Evolutionary conservation across 64 coral and sea anemone genomes (phyloP), one percentile per base, ranked within the genome.

Genomic region (Exaiptasia diaphana): DNA sequence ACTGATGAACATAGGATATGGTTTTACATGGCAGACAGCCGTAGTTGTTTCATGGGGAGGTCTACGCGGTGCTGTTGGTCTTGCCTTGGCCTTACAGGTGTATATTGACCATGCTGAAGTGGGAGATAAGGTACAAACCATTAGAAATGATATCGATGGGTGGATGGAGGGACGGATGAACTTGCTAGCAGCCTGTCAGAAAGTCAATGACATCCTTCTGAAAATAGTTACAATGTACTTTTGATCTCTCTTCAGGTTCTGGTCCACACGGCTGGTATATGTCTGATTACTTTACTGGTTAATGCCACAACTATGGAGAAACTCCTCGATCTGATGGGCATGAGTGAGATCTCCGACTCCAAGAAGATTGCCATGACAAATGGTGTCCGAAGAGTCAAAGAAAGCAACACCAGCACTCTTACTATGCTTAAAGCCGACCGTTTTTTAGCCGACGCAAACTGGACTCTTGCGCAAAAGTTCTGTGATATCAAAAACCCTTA

Each of bases 301-400:
- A 99, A 99, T 42, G 95, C 95, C 14, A 99, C 95, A 27, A 99
- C 95, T 1, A 99, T 99, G 83, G 91, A 99, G 54, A 93, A 93
- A 41, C 21, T 99, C 5, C 52, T 99, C 0, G 95, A 99, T 12
- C 88, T 87, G 68, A 72, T 99, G 23, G 95, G 95, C 8, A 99
- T 99, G 95, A 99, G 95, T 69, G 95, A 99, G 33, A 99, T 99
- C 18, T 99, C 95, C 5, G 95, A 99, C 85, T 85, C 95, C 1
- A 92, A 93, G 89, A 99, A 92, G 35, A 93, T 99, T 1, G 79
- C 95, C 15, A 99, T 99, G 95, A 83, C 90, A 20, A 99, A 99
- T 53, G 95, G 84, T 4, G 95, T 99, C 14, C 52, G 63, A 38
- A 79, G 90, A 39, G 40, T 99, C 9, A 77, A 88, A 36, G 95